Evolutionary conservation across 2,113 vertebrate genomes (phyloP).

Genomic region (rat (Rattus norvegicus)): GRCr8 NC_086034.1:36685501-36686000

Average conservation of each 20-base stretch:
- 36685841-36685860: background rate
- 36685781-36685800: background rate
- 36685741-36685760: background rate
- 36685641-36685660: background rate
- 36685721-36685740: background rate
- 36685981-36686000: background rate
- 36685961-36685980: background rate
- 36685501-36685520: background rate
- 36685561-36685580: background rate
- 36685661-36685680: background rate
- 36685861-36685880: background rate
- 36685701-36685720: background rate
- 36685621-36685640: background rate
- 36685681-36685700: background rate
- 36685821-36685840: background rate
- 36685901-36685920: background rate
- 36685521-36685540: background rate
- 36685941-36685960: background rate
- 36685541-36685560: background rate
- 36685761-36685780: constrained; percentile 3
- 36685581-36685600: background rate
- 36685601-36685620: background rate
- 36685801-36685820: no score
- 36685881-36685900: background rate
- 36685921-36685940: background rate